phyloP scores from a whole-genome alignment of 2,113 vertebrate genomes.

The Coreoperca whiteheadi region DNA sequence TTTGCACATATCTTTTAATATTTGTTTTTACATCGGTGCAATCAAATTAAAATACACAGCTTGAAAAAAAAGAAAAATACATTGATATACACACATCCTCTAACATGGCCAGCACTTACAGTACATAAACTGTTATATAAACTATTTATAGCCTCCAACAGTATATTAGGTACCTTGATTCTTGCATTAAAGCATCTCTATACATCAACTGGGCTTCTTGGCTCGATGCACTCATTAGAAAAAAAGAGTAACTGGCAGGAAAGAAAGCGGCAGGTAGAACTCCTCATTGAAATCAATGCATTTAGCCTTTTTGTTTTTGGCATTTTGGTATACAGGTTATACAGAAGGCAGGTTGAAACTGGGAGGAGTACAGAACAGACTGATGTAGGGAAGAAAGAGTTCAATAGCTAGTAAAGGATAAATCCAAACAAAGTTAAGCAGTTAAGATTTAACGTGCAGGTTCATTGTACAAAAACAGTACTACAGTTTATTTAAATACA shows the following conservation, averaged over 20 bases:
- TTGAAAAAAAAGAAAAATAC: not conserved
- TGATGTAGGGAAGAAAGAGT: not conserved
- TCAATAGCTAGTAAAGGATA: not conserved
- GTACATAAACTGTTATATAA: constrained; percentile 34
- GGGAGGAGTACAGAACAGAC: not conserved
- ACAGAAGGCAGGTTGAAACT: not conserved
- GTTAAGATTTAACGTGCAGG: not conserved
- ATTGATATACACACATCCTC: not conserved
- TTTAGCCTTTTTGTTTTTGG: not conserved
- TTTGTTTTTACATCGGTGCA: not conserved
- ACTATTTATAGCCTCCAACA: constrained; percentile 25
- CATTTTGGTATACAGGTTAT: not conserved
- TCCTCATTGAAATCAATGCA: constrained; percentile 29
- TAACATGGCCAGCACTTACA: not conserved
- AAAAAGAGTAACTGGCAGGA: constrained; percentile 15
- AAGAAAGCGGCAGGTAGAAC: constrained; percentile 3
- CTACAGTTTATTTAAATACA: not conserved
- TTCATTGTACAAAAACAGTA: not conserved
- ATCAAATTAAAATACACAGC: not conserved
- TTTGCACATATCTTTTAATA: not conserved
- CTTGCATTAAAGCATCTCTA: constrained; percentile 48
- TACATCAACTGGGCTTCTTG: constrained; percentile 36
- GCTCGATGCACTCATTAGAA: constrained; percentile 19
- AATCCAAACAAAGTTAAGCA: not conserved
- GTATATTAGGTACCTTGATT: constrained; percentile 42